Evolutionary conservation across 92 coral and sea anemone genomes (phyloP), one percentile per base, ranked within the genome.

Genomic region (Epizoanthus fatuus): DNA sequence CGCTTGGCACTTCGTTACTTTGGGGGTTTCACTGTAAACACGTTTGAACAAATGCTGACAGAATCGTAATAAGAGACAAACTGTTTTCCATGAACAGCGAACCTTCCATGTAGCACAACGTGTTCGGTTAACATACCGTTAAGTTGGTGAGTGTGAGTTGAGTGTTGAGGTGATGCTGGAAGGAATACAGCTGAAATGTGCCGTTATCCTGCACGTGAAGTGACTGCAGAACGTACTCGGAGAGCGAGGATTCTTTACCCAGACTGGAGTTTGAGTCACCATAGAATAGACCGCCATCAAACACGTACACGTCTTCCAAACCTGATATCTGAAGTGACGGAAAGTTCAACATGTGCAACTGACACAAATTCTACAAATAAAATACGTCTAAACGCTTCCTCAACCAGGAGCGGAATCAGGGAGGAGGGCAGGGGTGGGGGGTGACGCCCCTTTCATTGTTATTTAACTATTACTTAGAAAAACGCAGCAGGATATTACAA

Each of bases 181-280:
- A 75, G 51, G 91, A 87, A 59, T 90, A 87, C 63, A 92, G 84
- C 60, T 92, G 83, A 4, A 92, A 79, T 5, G 86, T 81, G 38
- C 95, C 95, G 32, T 74, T 75, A 63, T 92, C 92, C 83, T 88
- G 92, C 10, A 92, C 92, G 70, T 88, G 92, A 44, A 92, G 59
- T 39, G 89, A 5, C n/a, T 65, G 52, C 4, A 92, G 69, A 60
- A 19, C 77, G 82, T 88, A 92, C 72, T 92, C 86, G 16, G 85
- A 79, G 14, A 90, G 75, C 16, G 63, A 66, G 39, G 88, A 84
- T 1, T 62, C 68, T 45, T 69, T 75, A 58, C 95, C 95, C 6
- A 92, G 63, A 35, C 95, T 88, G 72, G 92, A 88, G 76, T 73
- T 77, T 51, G 92, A 83, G 42, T 89, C 87, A 49, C 88, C 90